Evolutionary conservation across 2,888 invertebrate species (phyloP).

Genomic region (Drosophila putrida): DNA sequence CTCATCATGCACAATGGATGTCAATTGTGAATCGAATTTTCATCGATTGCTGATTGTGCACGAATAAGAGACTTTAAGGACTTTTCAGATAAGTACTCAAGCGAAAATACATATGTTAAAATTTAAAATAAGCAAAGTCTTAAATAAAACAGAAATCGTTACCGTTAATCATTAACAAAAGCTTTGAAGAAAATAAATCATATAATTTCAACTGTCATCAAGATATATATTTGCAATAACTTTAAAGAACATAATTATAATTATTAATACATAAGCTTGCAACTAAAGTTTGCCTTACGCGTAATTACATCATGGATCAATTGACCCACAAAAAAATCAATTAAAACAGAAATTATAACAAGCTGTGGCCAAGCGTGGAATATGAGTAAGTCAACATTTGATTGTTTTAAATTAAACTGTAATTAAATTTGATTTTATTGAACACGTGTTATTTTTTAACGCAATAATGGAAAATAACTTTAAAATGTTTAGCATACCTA

Average conservation of each 20-base stretch:
- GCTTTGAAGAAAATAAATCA: background rate
- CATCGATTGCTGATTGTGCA: slow-evolving; percentile 23
- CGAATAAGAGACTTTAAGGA: background rate
- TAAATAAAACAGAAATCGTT: too few species aligned
- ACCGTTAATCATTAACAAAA: too few species aligned
- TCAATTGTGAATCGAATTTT: slow-evolving; percentile 38
- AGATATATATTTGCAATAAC: background rate
- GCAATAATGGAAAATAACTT: too few species aligned
- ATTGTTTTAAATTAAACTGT: slow-evolving; percentile 56
- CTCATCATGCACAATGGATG: slow-evolving; percentile 46
- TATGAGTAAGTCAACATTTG: slow-evolving; percentile 24
- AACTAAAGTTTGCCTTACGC: background rate
- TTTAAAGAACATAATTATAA: background rate
- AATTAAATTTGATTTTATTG: slow-evolving; percentile 47
- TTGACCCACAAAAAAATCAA: background rate
- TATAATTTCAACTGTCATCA: background rate
- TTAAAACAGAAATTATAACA: slow-evolving; percentile 7
- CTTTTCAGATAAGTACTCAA: background rate
- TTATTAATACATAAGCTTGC: background rate
- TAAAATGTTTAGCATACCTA: too few species aligned
- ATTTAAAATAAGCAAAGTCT: too few species aligned
- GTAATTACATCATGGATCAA: background rate
- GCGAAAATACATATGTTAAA: too few species aligned
- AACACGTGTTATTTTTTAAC: slow-evolving; percentile 19
- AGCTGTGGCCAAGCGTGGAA: slow-evolving; percentile 3